phyloP scores from a whole-genome alignment of 1,140 invertebrate species.

The Trachymyrmex cornetzi region DNA sequence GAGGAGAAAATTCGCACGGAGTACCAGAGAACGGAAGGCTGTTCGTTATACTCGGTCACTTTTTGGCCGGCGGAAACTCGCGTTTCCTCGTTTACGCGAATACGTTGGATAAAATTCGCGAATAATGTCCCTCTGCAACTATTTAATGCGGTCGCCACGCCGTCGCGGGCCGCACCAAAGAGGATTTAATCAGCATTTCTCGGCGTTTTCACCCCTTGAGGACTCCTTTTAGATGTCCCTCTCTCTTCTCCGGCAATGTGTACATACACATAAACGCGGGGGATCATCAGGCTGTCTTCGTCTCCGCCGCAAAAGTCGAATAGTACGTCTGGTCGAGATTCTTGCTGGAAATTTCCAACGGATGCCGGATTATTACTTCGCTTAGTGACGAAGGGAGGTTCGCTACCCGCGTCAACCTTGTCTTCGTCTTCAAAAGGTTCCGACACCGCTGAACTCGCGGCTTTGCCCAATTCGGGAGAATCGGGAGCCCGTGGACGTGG shows the following conservation, averaged over 20 bases:
- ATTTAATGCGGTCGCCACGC: slow-evolving; percentile 54
- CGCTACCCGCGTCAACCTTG: slow-evolving; percentile 38
- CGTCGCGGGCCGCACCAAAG: slow-evolving; percentile 20
- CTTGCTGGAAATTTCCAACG: slow-evolving; percentile 58
- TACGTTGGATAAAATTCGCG: slow-evolving; percentile 44
- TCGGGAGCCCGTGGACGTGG: neutral
- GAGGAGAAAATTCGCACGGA: slow-evolving; percentile 15
- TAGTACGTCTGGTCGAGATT: slow-evolving; percentile 54
- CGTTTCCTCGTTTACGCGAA: slow-evolving; percentile 49
- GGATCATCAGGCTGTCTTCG: slow-evolving; percentile 13
- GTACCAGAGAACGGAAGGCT: neutral
- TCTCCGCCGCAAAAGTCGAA: slow-evolving; percentile 37
- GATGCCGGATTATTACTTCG: slow-evolving; percentile 61
- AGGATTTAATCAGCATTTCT: slow-evolving; percentile 78
- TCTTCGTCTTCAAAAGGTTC: slow-evolving; percentile 43
- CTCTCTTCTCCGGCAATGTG: slow-evolving; percentile 26
- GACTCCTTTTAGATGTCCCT: slow-evolving; percentile 58
- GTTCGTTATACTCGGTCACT: slow-evolving; percentile 45
- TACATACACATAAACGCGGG: slow-evolving; percentile 45
- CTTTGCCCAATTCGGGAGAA: slow-evolving; percentile 14
- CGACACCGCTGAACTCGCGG: slow-evolving; percentile 19
- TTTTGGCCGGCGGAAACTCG: slow-evolving; percentile 35
- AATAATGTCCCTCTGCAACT: slow-evolving; percentile 56
- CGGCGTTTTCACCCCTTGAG: slow-evolving; percentile 51
- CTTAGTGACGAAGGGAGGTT: slow-evolving; percentile 1